phyloP scores from a whole-genome alignment of 2,797 vertebrate genomes.

The Falco peregrinus region DNA sequence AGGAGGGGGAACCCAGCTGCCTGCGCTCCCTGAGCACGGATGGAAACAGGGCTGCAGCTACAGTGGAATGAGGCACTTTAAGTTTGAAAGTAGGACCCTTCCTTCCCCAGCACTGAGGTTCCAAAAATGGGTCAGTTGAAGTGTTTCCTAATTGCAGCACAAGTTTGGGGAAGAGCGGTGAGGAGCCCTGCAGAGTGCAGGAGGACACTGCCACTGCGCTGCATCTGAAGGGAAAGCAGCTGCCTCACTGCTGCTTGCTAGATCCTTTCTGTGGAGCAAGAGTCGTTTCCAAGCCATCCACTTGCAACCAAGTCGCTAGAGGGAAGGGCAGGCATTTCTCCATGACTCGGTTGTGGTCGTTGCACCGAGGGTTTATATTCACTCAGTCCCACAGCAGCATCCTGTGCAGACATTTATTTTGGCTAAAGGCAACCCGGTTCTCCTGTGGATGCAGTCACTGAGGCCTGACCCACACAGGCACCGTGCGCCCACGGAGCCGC shows the following conservation, averaged over 20 bases:
- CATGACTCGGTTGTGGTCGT: background rate
- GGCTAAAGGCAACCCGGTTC: background rate
- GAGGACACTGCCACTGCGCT: background rate
- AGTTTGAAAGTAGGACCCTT: background rate
- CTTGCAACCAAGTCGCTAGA: background rate
- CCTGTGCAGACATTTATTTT: conserved; percentile 48
- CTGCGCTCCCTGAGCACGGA: background rate
- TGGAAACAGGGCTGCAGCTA: background rate
- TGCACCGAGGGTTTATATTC: background rate
- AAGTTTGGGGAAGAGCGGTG: background rate
- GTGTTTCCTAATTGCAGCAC: background rate
- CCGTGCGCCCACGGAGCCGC: accelerated
- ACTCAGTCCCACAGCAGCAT: background rate
- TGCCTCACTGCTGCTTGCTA: background rate
- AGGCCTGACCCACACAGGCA: background rate
- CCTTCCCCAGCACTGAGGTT: accelerated
- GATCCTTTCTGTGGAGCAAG: background rate
- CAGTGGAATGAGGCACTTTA: background rate
- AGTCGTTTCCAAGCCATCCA: background rate
- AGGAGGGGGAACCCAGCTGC: background rate
- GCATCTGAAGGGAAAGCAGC: background rate
- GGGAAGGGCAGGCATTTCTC: background rate
- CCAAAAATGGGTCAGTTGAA: background rate
- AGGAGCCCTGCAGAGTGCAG: background rate
- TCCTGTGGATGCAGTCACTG: background rate